phyloP scores from a whole-genome alignment of 1,140 invertebrate species.

The Cryptotermes secundus region DNA sequence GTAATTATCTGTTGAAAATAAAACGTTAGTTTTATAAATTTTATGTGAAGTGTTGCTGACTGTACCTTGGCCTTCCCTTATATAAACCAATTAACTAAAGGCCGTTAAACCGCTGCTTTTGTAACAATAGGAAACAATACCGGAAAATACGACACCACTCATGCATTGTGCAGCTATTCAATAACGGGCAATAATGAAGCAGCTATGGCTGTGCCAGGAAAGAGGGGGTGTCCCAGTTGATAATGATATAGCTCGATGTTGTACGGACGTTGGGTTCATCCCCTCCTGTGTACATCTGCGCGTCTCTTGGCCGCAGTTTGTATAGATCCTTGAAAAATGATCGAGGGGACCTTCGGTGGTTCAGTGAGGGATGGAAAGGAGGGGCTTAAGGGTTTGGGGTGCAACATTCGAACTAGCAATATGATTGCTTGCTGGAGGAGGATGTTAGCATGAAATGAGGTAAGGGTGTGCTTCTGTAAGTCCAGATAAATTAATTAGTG shows the following conservation, averaged over 20 bases:
- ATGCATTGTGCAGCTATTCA: not conserved
- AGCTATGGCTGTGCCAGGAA: not conserved
- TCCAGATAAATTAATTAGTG: slow-evolving; percentile 9
- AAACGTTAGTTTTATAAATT: not conserved
- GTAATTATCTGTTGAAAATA: not conserved
- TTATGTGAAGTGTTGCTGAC: not conserved
- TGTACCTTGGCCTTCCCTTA: not conserved
- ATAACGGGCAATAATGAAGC: slow-evolving; percentile 2
- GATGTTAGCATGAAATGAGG: not conserved
- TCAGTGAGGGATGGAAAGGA: not conserved
- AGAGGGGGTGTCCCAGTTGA: not conserved
- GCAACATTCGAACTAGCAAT: not conserved
- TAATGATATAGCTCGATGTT: not conserved
- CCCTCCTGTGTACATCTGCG: slow-evolving; percentile 11
- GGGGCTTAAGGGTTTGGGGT: not conserved
- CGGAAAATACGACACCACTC: not conserved
- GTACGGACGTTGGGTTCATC: not conserved
- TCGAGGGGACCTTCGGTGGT: not conserved
- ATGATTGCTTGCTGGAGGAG: not conserved
- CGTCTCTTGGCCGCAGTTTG: not conserved
- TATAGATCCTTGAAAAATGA: not conserved
- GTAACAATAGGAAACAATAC: not conserved
- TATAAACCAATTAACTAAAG: not conserved
- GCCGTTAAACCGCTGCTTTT: not conserved
- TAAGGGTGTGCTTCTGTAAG: not conserved